Base-by-base conservation (phyloP, 2,113 vertebrate genomes). In the Mus pahari region DNA sequence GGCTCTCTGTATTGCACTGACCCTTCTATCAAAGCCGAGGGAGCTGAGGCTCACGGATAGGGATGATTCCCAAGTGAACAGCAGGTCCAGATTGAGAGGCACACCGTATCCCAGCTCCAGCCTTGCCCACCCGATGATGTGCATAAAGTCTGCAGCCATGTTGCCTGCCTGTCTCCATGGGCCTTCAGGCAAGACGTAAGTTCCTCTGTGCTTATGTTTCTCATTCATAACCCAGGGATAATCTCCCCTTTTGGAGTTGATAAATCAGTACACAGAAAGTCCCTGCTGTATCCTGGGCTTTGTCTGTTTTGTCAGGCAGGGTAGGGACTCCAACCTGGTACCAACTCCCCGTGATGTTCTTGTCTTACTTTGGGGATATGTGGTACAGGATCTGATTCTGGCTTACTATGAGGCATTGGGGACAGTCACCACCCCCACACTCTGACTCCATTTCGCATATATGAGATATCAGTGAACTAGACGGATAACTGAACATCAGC, bases 61-160 rank as follows among this genome's bases (percentile, higher is more conserved):
- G 19, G 39, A n/a, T 1, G 1, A 28, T 42, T 86, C 12, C 83
- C 12, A 14, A 42, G 33, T 36, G 19, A 53, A 17, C 0, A 14
- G 53, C n/a, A 17, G 78, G 33, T 12, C 24, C 39, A 4, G 64
- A 4, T 0, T 26, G 58, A 66, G 39, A 66, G 14, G 9, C 45
- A 11, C 11, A 31, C 36, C 0, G 0, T 7, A 0, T 24, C 79
- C 24, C 55, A 60, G 7, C 5, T 20, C 19, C 62, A 0, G 10
- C 60, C 74, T 45, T 0, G 0, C 64, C 26, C 13, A 1, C 66
- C 5, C 0, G 3, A 1, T 0, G 0, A 24, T 3, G 60, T 16
- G 17, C 3, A 50, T 7, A 2, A 39, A 0, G 53, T 71, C 60
- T 66, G 26, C 5, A 5, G 64, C 16, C 1, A 7, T 7, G 0